Percentiles rank a stretch among this genome's conserved stretches.
These are phyloP conservation scores for Mayetiola destructor DNA, from an alignment of 2,888 invertebrate genomes.

Conservation along the genomic window DNA sequence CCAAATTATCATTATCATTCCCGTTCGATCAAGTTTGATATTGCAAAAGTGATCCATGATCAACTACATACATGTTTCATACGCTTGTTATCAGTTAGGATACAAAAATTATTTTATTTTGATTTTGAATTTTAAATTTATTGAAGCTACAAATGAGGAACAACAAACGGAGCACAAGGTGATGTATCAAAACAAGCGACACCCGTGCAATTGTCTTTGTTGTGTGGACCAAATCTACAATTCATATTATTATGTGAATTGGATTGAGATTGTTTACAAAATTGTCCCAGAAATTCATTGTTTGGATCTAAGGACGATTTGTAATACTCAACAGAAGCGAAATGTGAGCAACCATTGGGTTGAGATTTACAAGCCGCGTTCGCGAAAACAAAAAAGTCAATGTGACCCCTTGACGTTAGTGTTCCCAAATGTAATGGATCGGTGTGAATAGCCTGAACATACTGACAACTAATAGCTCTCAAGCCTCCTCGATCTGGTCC, in stretches of 20 bases:
- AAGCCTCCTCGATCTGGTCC: background rate
- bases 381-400: background rate
- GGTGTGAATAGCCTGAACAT: constrained; percentile 1
- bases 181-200: background rate
- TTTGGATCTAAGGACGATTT: background rate
- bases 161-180: constrained; percentile 4
- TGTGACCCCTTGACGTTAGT: background rate
- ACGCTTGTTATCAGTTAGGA: no score
- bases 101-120: no score
- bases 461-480: background rate
- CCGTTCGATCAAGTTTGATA: no score
- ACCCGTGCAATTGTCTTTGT: background rate
- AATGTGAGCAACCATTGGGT: background rate
- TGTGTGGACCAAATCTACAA: background rate
- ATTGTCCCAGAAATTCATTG: background rate
- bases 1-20: no score
- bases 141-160: no score
- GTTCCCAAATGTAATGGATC: background rate
- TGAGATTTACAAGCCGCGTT: background rate
- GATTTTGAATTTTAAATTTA: no score
- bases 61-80: no score
- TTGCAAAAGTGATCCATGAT: no score
- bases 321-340: background rate
- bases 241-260: background rate
- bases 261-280: background rate